These are phyloP conservation scores for Schizopygopsis malacanthus DNA, from an alignment of 2,797 vertebrate species.

Conservation along the genomic window DNA sequence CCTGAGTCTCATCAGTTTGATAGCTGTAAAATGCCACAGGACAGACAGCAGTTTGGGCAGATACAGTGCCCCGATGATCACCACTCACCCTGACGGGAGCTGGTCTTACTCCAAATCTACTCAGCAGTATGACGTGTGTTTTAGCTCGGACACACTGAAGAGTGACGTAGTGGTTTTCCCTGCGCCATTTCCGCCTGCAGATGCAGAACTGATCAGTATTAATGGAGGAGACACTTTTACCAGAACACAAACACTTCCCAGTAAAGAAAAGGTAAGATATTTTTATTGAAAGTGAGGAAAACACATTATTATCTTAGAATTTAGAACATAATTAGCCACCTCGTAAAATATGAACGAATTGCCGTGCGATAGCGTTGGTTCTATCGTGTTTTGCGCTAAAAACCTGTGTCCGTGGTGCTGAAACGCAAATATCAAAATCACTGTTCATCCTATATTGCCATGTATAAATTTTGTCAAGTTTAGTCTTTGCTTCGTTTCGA, in stretches of 20 bases:
- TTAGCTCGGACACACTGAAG: slow-evolving; percentile 72
- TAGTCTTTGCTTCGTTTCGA: background rate
- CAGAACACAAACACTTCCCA: slow-evolving; percentile 33
- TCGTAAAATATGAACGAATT: too few relatives aligned
- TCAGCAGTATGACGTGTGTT: slow-evolving; percentile 74
- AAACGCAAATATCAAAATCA: too few relatives aligned
- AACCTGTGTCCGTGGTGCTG: too few relatives aligned
- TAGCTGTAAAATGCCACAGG: slow-evolving; percentile 70
- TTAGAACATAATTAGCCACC: too few relatives aligned
- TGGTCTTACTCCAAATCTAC: slow-evolving; percentile 73
- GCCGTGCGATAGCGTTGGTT: too few relatives aligned
- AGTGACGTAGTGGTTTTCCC: slow-evolving; percentile 73
- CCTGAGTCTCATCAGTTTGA: slow-evolving; percentile 68
- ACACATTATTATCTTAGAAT: too few relatives aligned
- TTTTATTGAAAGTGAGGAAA: background rate
- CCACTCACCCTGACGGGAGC: slow-evolving; percentile 72
- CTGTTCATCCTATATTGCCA: background rate
- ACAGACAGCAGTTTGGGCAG: slow-evolving; percentile 64
- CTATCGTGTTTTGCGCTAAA: too few relatives aligned
- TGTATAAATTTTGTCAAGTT: background rate
- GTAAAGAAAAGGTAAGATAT: slow-evolving; percentile 60
- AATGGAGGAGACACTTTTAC: slow-evolving; percentile 56
- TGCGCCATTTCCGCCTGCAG: slow-evolving; percentile 57
- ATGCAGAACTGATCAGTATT: slow-evolving; percentile 67
- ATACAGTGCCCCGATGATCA: slow-evolving; percentile 72